Evolutionary conservation across 2,113 vertebrate species (phyloP), one percentile per base, ranked within the genome.

Genomic region (Microtus oregoni): DNA sequence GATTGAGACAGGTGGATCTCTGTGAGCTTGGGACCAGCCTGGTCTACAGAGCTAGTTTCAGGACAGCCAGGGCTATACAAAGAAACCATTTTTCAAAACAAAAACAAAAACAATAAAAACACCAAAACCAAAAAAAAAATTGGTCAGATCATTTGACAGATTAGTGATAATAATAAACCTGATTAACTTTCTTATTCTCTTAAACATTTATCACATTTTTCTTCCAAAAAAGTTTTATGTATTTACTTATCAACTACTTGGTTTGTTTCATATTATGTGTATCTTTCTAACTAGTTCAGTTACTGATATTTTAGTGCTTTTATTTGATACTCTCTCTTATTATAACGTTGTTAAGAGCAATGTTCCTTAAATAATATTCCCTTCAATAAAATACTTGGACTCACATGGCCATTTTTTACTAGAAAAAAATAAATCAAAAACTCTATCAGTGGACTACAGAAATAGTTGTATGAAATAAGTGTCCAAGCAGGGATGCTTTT

Each of bases 391-490:
- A 47, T 92, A 44, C 32, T 47, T 26, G 30, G 30, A 38, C 30
- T 20, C 61, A 10, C 5, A 50, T 70, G 50, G 61, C 24, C 19
- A 77, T 55, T 70, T 95, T 92, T 85, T 89, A 61, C 70, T 70
- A 73, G 9, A 38, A 76, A 89, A 88, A 92, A 77, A 58, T 87
- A 88, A 92, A 89, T 89, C 47, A 92, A 19, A 30, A 11, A 67
- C 32, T 55, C 22, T 68, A 77, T 85, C 63, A 76, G n/a, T 76
- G 67, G 77, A 83, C 44, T 92, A 10, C 15, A 83, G 7, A 76
- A 75, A 88, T 67, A 41, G 24, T 50, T 61, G 8, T 89, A 47
- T 83, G 44, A 95, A 95, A 70, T 95, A 78, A 90, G 47, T 89
- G 38, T 77, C 32, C 9, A 24, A 77, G 35, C 8, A 85, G n/a